Evolutionary conservation across 2,888 invertebrate species (phyloP).

Genomic region (Syrista parreyssii): DNA sequence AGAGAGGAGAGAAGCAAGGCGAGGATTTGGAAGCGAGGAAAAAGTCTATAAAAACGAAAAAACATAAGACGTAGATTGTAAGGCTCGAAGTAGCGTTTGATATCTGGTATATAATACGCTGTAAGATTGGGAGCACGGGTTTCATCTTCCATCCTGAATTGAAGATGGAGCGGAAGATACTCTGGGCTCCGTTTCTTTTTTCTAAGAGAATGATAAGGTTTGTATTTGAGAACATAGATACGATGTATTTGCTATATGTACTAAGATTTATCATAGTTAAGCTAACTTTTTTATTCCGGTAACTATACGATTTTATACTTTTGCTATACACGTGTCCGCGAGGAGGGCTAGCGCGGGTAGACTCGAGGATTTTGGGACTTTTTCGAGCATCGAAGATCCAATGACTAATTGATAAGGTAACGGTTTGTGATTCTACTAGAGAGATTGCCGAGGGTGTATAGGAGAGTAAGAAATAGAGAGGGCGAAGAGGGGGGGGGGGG

Average conservation of each 20-base stretch:
- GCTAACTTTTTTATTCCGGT: constrained; percentile 49
- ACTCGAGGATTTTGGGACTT: not conserved
- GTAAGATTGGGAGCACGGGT: not conserved
- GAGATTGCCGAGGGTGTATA: not conserved
- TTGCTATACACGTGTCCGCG: constrained; percentile 39
- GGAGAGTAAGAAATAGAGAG: not conserved
- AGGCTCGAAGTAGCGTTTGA: constrained; percentile 6
- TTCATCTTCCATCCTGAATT: not conserved
- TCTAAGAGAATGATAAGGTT: not conserved
- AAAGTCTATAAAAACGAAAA: constrained; percentile 26
- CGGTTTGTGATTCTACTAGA: not conserved
- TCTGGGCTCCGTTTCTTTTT: constrained; percentile 1
- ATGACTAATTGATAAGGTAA: not conserved
- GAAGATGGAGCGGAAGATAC: not conserved
- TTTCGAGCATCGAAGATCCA: not conserved
- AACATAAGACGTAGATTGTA: constrained; percentile 10
- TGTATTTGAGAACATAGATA: constrained; percentile 4
- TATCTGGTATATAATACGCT: constrained; percentile 13
- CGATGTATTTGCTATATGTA: constrained; percentile 17
- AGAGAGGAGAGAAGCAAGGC: not conserved
- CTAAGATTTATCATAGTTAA: constrained; percentile 36
- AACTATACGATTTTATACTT: constrained; percentile 53
- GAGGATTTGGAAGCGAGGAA: constrained; percentile 26
- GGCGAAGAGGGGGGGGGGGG: not conserved
- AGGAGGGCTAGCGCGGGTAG: not conserved